Base-by-base conservation (phyloP, 1,140 invertebrate genomes). In the Hylaeus volcanicus region DNA sequence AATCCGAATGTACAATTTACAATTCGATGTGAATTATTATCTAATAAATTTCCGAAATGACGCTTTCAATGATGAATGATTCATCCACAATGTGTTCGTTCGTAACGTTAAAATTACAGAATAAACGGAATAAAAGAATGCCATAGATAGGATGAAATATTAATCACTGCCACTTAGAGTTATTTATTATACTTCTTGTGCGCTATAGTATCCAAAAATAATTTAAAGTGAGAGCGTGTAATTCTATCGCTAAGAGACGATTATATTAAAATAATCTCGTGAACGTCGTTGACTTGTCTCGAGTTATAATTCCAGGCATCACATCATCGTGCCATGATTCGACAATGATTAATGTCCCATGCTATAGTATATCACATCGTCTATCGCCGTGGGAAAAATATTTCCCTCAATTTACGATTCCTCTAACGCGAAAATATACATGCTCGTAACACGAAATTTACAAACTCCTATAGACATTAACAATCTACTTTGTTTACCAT, bases 1-100 rank as follows among this genome's bases (percentile, higher is more conserved):
- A 74, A 53, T 39, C 61, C 45, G 5, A 74, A 48, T 63, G 9
- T 63, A 63, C 41, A 53, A 74, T 74, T 74, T 48, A 51, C n/a
- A 51, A 12, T 12, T 14, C 48, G 45, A n/a, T 37, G n/a, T 48
- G 45, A 11, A 74, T 63, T 51, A 48, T 45, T 74, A 43, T 14
- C 41, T 41, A 53, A 39, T 45, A 48, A 64, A 63, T 53, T 37
- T 5, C 4, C 58, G 37, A 60, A 60, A 1, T 51, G 8, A 45
- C 5, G 43, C 5, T 45, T 45, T 2, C 5, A 45, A 3, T 45
- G 43, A 5, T 45, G 43, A 45, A 45, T 45, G 43, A 5, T 45
- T 15, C 55, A n/a, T 58, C 51, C 51, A 53, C 51, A 53, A 26
- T 14, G 55, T 15, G 15, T 56, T 56, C 8, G 15, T 60, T 26